Evolutionary conservation across 1,140 invertebrate species (phyloP).

Genomic region (Drosophila suzukii): DNA sequence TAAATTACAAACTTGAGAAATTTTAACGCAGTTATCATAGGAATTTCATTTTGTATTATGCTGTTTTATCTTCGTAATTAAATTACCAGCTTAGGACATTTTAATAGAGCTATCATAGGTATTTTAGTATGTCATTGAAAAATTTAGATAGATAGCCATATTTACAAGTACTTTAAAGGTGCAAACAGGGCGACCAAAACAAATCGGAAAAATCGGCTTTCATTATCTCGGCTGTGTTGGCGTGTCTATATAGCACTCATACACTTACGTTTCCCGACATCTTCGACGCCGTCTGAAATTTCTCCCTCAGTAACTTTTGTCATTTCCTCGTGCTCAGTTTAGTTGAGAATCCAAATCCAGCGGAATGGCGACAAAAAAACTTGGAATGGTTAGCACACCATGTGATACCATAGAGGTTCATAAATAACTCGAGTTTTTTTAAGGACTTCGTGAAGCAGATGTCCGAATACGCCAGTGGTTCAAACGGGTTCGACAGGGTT

Average conservation of each 20-base stretch:
- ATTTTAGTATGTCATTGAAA: background rate
- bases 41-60: too few species aligned
- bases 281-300: conserved; percentile 14
- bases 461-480: conserved; percentile 62
- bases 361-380: conserved; percentile 82
- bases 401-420: background rate
- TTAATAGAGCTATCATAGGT: background rate
- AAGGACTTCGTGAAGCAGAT: conserved; percentile 78
- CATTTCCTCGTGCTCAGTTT: conserved; percentile 45
- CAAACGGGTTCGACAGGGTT: conserved; percentile 84
- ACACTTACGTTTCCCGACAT: conserved; percentile 45
- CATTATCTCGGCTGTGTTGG: background rate
- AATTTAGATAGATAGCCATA: background rate
- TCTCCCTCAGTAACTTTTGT: conserved; percentile 19
- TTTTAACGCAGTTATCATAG: too few species aligned
- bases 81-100: too few species aligned
- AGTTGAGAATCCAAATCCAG: background rate
- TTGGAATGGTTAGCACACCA: conserved; percentile 35
- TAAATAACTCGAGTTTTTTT: background rate
- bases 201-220: conserved; percentile 30
- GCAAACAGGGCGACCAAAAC: conserved; percentile 62
- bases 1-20: too few species aligned
- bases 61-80: too few species aligned
- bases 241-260: background rate
- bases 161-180: conserved; percentile 1